Evolutionary conservation across 1,140 invertebrate species (phyloP).

Genomic region (Ganaspis sp.): DNA sequence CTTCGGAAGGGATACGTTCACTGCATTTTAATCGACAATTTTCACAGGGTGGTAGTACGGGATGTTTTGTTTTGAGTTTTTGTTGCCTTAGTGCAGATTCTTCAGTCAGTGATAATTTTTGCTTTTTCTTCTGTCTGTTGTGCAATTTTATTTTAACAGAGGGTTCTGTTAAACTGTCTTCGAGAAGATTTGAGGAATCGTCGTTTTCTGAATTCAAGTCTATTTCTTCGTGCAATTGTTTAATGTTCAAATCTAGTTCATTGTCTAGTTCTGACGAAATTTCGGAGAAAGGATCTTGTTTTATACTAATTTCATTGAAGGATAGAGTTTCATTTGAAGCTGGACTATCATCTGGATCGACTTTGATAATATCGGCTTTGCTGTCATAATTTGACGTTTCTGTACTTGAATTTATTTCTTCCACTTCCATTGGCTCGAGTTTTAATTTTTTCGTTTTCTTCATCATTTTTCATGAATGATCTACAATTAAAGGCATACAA

Average conservation of each 20-base stretch:
- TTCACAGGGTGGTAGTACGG: not conserved
- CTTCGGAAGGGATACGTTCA: not conserved
- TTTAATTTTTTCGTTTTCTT: not conserved
- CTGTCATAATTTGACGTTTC: not conserved
- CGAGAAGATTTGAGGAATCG: not conserved
- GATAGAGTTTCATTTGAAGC: not conserved
- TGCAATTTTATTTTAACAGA: not conserved
- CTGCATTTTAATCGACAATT: constrained; percentile 17
- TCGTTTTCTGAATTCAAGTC: not conserved
- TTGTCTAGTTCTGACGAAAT: not conserved
- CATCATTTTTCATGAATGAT: not conserved
- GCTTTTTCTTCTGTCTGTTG: not conserved
- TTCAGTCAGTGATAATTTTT: not conserved
- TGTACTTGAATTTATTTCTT: not conserved
- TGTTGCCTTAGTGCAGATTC: not conserved
- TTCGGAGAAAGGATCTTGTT: not conserved
- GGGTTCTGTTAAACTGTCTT: not conserved
- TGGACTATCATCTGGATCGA: not conserved
- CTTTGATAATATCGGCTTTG: not conserved
- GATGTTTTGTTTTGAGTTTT: constrained; percentile 4
- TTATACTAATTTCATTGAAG: not conserved
- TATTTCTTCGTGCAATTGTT: not conserved
- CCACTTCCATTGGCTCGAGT: not conserved
- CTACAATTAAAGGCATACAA: not conserved
- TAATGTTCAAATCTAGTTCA: not conserved